Percentiles rank a stretch among this genome's conserved stretches.
These are phyloP conservation scores for Beroe forskalii DNA, from an alignment of 37 sponge, comb jelly and placozoan genomes.

Conservation along the genomic window DNA sequence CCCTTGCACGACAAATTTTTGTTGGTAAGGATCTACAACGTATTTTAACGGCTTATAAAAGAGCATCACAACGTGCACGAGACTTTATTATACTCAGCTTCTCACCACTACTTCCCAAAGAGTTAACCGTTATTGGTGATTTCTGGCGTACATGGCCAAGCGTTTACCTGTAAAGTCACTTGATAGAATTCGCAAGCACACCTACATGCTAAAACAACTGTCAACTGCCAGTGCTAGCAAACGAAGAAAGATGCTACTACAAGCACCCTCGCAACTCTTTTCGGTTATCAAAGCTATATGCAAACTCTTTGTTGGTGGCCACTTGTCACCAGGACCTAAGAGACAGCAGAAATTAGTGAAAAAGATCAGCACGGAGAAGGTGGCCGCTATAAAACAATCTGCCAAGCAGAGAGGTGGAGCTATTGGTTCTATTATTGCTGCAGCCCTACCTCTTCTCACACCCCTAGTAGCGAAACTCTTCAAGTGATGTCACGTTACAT, in stretches of 20 bases:
- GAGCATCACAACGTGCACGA: background rate
- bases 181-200: background rate
- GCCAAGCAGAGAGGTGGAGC: background rate
- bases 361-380: background rate
- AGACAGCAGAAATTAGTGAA: background rate
- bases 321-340: background rate
- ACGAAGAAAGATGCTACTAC: background rate
- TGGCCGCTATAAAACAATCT: background rate
- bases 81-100: slow-evolving; percentile 8
- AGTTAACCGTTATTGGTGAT: background rate
- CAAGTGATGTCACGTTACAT: slow-evolving; percentile 28
- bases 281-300: background rate
- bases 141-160: slow-evolving; percentile 13
- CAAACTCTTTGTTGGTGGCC: background rate
- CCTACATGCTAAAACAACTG: background rate
- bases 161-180: slow-evolving; percentile 17
- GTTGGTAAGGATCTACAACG: background rate
- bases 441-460: background rate
- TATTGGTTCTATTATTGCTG: slow-evolving; percentile 18
- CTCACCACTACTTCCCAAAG: slow-evolving; percentile 7
- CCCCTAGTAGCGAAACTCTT: background rate
- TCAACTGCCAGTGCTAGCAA: background rate
- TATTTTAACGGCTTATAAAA: slow-evolving; percentile 13
- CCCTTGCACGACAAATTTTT: slow-evolving; percentile 42
- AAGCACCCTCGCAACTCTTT: background rate